These are phyloP conservation scores for Cancer borealis DNA, from an alignment of 2,888 invertebrate species.

Conservation along the genomic window DNA sequence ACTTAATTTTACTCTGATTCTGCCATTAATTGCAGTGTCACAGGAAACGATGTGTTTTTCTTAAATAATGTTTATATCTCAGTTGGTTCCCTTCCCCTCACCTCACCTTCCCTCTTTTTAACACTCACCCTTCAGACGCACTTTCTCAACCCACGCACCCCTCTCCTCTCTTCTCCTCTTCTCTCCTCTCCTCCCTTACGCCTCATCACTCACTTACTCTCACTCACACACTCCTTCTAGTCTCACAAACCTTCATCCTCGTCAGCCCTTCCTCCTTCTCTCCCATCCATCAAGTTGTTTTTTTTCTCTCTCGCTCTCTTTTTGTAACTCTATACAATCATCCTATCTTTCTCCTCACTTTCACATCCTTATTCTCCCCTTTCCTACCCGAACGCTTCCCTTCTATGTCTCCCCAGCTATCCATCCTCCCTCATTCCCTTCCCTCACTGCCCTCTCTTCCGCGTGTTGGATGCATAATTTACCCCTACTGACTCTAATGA, in stretches of 20 bases:
- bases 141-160: neutral
- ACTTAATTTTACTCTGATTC: neutral
- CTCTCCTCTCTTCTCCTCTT: neutral
- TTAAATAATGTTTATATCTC: neutral
- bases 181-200: neutral
- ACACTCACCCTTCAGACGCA: neutral
- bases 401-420: neutral
- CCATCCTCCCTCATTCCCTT: neutral
- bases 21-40: neutral
- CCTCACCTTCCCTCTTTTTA: neutral
- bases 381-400: neutral
- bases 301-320: neutral
- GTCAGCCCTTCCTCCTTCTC: neutral
- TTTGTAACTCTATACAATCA: neutral
- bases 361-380: neutral
- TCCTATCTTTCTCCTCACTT: neutral
- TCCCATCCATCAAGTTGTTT: neutral
- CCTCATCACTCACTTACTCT: neutral
- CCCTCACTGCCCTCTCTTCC: neutral
- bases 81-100: neutral
- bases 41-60: neutral
- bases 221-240: neutral
- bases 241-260: slow-evolving; percentile 20
- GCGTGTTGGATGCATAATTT: neutral
- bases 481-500: neutral